These are phyloP conservation scores for Zosterops japonicus DNA, from an alignment of 2,113 vertebrate genomes.

Conservation along the genomic window DNA sequence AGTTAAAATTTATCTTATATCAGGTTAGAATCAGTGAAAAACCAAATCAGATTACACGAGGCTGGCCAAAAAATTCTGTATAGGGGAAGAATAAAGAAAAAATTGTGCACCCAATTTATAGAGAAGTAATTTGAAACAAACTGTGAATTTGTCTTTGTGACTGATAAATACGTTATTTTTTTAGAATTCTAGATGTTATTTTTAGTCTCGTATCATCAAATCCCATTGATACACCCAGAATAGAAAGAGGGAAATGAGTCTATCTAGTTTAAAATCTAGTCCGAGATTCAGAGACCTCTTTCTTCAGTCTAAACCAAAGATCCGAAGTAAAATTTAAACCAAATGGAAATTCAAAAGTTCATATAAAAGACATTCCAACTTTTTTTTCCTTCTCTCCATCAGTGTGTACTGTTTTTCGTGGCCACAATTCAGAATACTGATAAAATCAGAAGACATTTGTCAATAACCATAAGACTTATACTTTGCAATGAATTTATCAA, in stretches of 20 bases:
- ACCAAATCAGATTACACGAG: background rate
- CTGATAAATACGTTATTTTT: background rate
- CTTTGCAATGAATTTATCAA: background rate
- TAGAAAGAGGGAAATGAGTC: background rate
- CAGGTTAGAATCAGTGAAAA: background rate
- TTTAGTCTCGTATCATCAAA: background rate
- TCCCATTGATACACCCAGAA: background rate
- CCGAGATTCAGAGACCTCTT: background rate
- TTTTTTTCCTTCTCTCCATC: background rate
- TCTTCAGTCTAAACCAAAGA: background rate
- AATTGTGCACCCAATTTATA: fast-evolving
- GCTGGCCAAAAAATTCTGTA: background rate
- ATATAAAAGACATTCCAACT: fast-evolving
- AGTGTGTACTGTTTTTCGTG: fast-evolving
- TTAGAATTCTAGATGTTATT: background rate
- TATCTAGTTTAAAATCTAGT: background rate
- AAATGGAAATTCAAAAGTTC: background rate
- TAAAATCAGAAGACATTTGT: background rate
- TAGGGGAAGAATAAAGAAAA: fast-evolving
- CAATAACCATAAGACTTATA: fast-evolving
- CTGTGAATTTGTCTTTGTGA: background rate
- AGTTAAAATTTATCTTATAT: background rate
- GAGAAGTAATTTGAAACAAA: background rate
- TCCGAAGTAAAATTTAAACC: background rate
- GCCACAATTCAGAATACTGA: background rate